Evolutionary conservation across 1,140 invertebrate species (phyloP), one percentile per base, ranked within the genome.

Genomic region (Papilio glaucus): DNA sequence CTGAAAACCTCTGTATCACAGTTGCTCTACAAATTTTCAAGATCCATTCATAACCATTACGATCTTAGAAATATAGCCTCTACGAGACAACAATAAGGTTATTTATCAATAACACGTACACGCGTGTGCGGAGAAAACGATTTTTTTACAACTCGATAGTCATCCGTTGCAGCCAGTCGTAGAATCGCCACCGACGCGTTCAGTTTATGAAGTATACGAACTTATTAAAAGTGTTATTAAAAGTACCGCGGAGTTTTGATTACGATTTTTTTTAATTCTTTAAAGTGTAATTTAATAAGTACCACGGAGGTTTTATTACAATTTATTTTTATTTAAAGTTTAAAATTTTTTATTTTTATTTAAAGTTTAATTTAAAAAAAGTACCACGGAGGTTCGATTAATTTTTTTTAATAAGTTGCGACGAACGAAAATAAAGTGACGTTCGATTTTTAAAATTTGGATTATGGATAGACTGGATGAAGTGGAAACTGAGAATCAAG

Each of bases 401-500:
- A 9, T 21, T 7, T 49, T 49, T 49, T 49, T 49, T n/a, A 18
- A 45, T 8, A 24, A 12, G 24, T 57, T 8, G 1, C n/a, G 33
- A 29, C 10, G 9, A 29, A 18, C 21, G 13, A 49, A 45, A 29
- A 29, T n/a, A 69, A 69, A 49, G 21, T 49, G 45, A 49, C 37
- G 60, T 71, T 68, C 41, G 13, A 41, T 38, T 67, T 69, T 45
- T 29, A 24, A 68, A 10, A 29, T 69, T 69, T 49, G n/a, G 26
- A 13, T 24, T 7, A 69, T 69, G 67, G 67, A 69, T 53, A 26
- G 67, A 49, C 24, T 75, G 41, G 12, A 49, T 0, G 57, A 75
- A 62, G 57, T 71, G 45, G 62, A 33, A 37, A 63, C 60, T 49
- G 45, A 73, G n/a, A 71, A 71, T 70, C 69, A 62, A 9, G 62